Evolutionary conservation across 2,797 vertebrate genomes (phyloP).

Genomic region (Aselliscus stoliczkanus): DNA sequence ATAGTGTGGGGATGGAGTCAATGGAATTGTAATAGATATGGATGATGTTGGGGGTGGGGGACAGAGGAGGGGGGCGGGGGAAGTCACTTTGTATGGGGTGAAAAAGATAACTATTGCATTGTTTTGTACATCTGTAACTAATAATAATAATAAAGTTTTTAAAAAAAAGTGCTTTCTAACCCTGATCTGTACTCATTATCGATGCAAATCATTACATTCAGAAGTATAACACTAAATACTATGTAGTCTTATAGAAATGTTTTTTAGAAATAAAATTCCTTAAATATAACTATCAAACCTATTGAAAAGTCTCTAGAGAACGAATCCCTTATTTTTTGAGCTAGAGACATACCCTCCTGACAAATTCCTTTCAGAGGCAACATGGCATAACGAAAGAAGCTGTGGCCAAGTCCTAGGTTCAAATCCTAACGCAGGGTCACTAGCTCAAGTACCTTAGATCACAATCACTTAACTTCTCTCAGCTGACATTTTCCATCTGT

Average conservation of each 20-base stretch:
- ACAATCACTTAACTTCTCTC: not conserved
- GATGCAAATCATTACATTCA: conserved; percentile 21
- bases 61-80: too few species aligned
- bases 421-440: not conserved
- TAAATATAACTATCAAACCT: conserved; percentile 18
- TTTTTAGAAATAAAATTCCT: not conserved
- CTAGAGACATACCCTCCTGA: not conserved
- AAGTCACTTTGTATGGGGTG: too few species aligned
- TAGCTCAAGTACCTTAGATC: not conserved
- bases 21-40: too few species aligned
- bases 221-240: not conserved
- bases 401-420: not conserved
- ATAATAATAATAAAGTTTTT: too few species aligned
- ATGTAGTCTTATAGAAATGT: not conserved
- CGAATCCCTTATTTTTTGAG: not conserved
- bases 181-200: not conserved
- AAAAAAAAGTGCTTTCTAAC: too few species aligned
- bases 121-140: too few species aligned
- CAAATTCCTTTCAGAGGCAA: conserved; percentile 25
- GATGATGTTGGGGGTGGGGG: too few species aligned
- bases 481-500: not conserved
- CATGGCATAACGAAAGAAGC: not conserved
- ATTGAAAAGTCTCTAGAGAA: not conserved
- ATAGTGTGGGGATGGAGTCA: too few species aligned
- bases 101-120: too few species aligned